Conservation (phyloP, 30 jellyfish, hydroid and myxozoan genomes). For the Cassiopea andromeda region DNA sequence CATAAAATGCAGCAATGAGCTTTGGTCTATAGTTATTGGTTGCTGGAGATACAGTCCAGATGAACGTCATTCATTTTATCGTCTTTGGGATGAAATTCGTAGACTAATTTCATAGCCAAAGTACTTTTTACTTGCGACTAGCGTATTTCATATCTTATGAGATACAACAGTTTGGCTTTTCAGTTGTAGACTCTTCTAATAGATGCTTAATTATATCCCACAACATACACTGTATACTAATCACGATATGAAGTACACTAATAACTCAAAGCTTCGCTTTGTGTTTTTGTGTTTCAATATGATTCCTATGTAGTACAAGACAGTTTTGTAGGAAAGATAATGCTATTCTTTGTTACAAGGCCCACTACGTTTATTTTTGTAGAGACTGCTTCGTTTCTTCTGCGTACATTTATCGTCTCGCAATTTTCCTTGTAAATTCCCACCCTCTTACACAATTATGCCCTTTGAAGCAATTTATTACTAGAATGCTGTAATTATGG, state of each 20-base stretch:
- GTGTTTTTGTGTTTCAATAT: background rate
- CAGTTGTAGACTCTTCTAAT: background rate
- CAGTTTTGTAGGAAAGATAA: background rate
- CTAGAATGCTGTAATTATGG: background rate
- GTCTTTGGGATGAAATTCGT: constrained; percentile 26
- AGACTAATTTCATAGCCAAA: background rate
- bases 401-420: background rate
- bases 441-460: background rate
- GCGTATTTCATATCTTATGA: background rate
- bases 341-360: background rate
- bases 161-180: background rate
- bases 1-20: constrained; percentile 30
- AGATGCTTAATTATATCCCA: no score
- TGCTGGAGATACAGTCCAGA: constrained; percentile 81
- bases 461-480: background rate
- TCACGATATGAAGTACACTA: background rate
- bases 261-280: background rate
- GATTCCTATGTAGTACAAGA: background rate
- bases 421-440: background rate
- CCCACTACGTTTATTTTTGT: background rate
- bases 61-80: constrained; percentile 59
- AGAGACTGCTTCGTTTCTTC: background rate
- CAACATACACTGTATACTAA: no score
- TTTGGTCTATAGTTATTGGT: constrained; percentile 25
- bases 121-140: background rate